A percentile compares a stretch with the other conserved stretches of the same genome.
These are phyloP conservation scores for Eriosoma lanigerum DNA, from an alignment of 1,140 invertebrate genomes.

Conservation along the genomic window DNA sequence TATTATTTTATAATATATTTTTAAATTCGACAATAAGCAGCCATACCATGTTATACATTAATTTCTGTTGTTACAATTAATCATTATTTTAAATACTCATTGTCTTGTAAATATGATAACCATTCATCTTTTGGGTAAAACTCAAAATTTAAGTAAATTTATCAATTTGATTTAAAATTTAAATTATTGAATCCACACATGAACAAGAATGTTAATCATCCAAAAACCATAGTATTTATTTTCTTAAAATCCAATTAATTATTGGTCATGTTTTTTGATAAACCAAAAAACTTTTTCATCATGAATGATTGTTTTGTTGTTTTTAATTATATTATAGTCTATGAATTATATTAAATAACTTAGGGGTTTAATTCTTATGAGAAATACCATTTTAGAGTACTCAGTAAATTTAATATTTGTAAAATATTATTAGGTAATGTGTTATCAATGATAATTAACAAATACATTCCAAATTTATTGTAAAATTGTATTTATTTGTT, in stretches of 20 bases:
- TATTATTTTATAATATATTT: conserved; percentile 49
- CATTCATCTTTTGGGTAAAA: not conserved
- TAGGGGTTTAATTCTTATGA: conserved; percentile 48
- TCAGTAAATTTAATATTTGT: conserved; percentile 46
- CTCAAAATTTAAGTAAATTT: not conserved
- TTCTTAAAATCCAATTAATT: conserved; percentile 19
- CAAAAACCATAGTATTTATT: conserved; percentile 33
- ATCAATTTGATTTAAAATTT: conserved; percentile 4
- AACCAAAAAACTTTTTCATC: conserved; percentile 13
- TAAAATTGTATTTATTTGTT: conserved; percentile 38
- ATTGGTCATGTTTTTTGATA: conserved; percentile 22
- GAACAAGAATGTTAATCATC: not conserved
- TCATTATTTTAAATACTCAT: conserved; percentile 15
- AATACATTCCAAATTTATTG: conserved; percentile 52
- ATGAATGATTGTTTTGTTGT: conserved; percentile 50
- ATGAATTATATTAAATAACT: conserved; percentile 48
- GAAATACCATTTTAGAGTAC: conserved; percentile 37
- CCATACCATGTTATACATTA: conserved; percentile 33
- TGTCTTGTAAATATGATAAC: conserved; percentile 31
- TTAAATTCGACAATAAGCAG: conserved; percentile 51
- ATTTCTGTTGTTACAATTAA: not conserved
- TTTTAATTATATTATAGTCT: conserved; percentile 51
- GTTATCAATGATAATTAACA: conserved; percentile 51
- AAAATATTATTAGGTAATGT: conserved; percentile 51
- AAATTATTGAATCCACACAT: not conserved